Evolutionary conservation across 1,140 invertebrate genomes (phyloP), one percentile per base, ranked within the genome.

Genomic region (Batillaria attramentaria): DNA sequence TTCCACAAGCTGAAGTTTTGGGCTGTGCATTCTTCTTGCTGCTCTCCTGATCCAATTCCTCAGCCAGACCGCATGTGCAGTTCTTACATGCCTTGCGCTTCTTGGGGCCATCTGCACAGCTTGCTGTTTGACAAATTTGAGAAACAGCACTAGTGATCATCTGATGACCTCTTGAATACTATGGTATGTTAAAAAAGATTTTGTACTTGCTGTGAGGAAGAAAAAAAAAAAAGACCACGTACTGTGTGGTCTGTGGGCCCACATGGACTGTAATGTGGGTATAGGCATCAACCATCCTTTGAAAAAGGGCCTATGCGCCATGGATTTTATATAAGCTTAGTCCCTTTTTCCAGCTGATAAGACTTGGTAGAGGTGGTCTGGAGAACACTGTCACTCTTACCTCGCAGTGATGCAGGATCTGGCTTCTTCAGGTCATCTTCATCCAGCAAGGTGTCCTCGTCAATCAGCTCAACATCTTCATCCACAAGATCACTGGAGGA

Each of bases 41-140:
- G 6, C 74, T 83, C 35, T 93, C 94, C 66, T 92, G 83, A 73
- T 92, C 94, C 43, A 98, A 90, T 91, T 99, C 97, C 86, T 99
- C 97, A 41, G 98, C 98, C 78, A 99, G 92, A 3, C 99, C 99
- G 92, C 99, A 99, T 6, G 95, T 94, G 89, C 99, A 99, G 90
- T 99, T 96, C 86, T 99, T 99, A 88, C 99, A 99, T 0, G 99
- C 98, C 90, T 99, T 99, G 66, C 96, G 93, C 91, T 98, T 97
- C 2, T 95, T 96, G 13, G 97, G 70, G 37, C 84, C 84, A 72
- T 83, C 79, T 39, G 95, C 94, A 92, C 97, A 98, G 8, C 96
- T 96, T 95, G 89, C 78, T 94, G 93, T 82, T 86, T n/a, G n/a
- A n/a, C 20, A 74, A 50, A 31, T 31, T 35, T 33, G 20, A 24